Percentiles rank a stretch among this genome's conserved stretches.
Evolutionary conservation across 2,797 vertebrate genomes (phyloP).

Genomic region (Cheirogaleus major): DNA sequence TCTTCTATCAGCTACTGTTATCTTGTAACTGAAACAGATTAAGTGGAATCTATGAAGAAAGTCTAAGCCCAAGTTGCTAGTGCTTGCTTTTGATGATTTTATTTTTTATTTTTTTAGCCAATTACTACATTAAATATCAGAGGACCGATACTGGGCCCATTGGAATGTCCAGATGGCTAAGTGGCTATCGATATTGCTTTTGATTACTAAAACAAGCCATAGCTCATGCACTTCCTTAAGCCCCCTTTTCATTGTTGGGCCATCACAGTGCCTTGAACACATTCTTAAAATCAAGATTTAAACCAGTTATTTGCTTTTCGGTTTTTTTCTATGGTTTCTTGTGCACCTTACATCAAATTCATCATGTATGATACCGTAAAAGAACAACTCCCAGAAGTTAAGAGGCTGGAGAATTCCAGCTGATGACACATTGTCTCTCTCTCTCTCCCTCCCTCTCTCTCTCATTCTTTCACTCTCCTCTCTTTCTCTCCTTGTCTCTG

Average conservation of each 20-base stretch:
- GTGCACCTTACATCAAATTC: background rate
- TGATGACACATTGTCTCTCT: background rate
- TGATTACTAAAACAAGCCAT: background rate
- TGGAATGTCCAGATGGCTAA: background rate
- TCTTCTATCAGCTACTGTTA: background rate
- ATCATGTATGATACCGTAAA: background rate
- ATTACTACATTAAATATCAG: background rate
- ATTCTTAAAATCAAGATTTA: slow-evolving; percentile 10
- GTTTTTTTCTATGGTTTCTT: background rate
- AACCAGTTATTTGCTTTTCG: background rate
- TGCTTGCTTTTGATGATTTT: background rate
- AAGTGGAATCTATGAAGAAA: background rate
- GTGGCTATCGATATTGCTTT: background rate
- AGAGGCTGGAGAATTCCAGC: background rate
- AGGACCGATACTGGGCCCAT: background rate
- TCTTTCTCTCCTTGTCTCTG: background rate
- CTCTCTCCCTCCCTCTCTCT: fast-evolving
- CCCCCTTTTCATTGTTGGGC: background rate
- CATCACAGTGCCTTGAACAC: background rate
- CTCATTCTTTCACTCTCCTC: fast-evolving
- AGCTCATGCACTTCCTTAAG: background rate
- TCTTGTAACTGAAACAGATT: background rate
- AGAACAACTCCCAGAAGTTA: background rate
- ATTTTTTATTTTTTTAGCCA: background rate
- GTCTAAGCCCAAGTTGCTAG: background rate